Evolutionary conservation across 1,140 invertebrate genomes (phyloP).

Genomic region (Drosophila lacertosa): DNA sequence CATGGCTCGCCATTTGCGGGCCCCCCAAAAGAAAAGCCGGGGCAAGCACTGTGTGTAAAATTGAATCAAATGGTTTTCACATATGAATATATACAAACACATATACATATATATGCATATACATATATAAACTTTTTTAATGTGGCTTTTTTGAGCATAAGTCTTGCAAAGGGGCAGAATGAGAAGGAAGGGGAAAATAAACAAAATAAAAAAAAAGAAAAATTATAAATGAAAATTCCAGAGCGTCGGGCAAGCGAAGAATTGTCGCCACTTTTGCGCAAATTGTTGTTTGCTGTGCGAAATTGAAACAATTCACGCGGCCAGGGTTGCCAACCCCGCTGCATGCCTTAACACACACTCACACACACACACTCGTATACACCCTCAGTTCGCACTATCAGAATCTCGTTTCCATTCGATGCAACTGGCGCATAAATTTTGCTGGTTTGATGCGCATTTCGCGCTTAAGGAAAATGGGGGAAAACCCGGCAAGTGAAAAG

Average conservation of each 20-base stretch:
- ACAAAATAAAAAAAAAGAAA: conserved; percentile 27
- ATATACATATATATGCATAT: conserved; percentile 14
- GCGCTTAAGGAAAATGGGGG: background rate
- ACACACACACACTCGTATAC: background rate
- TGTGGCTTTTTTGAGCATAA: conserved; percentile 52
- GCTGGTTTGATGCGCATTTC: conserved; percentile 9
- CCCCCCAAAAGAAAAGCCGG: conserved; percentile 4
- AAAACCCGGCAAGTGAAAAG: too few species aligned
- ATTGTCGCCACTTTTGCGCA: conserved; percentile 66
- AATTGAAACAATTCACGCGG: conserved; percentile 70
- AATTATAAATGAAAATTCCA: conserved; percentile 80
- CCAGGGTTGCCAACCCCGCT: conserved; percentile 13
- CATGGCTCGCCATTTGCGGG: conserved; percentile 43
- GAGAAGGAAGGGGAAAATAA: conserved; percentile 5
- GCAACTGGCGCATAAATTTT: conserved; percentile 68
- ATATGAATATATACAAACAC: conserved; percentile 11
- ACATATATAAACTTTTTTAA: conserved; percentile 28
- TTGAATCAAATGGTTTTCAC: conserved; percentile 73
- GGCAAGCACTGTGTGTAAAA: conserved; percentile 53
- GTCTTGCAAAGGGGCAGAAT: conserved; percentile 33
- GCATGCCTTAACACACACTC: background rate
- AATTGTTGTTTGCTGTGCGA: conserved; percentile 70
- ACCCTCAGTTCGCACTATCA: conserved; percentile 1
- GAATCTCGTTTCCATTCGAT: conserved; percentile 40
- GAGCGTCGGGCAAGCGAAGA: conserved; percentile 43